Evolutionary conservation across 2,113 vertebrate species (phyloP).

Genomic region (Saguinus imperator): DNA sequence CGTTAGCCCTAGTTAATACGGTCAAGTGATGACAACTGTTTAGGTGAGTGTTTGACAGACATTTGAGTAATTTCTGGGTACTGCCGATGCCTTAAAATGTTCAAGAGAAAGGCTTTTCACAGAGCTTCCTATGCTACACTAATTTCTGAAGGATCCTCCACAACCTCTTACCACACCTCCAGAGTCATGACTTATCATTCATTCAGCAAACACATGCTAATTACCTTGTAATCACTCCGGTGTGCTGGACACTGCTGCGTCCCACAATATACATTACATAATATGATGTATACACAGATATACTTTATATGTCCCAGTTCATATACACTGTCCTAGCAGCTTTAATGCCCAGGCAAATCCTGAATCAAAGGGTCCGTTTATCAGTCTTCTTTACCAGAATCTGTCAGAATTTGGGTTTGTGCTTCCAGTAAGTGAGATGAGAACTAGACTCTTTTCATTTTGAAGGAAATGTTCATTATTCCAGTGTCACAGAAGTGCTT

Average conservation of each 20-base stretch:
- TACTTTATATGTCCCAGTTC: neutral
- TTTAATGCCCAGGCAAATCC: neutral
- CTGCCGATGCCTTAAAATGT: conserved; percentile 11
- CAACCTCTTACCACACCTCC: neutral
- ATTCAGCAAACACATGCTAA: neutral
- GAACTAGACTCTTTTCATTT: neutral
- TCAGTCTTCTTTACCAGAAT: neutral
- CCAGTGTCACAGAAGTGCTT: neutral
- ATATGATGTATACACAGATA: neutral
- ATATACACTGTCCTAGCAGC: neutral
- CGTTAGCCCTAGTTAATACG: conserved; percentile 8
- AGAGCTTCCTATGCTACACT: neutral
- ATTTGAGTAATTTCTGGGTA: neutral
- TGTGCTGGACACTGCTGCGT: neutral
- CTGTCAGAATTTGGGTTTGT: neutral
- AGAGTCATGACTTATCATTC: neutral
- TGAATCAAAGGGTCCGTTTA: neutral
- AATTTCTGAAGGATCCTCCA: neutral
- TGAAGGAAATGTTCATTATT: neutral
- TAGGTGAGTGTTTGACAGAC: neutral
- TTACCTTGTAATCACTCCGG: neutral
- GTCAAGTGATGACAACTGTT: conserved; percentile 30
- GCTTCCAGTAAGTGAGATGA: neutral
- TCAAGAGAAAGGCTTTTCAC: neutral
- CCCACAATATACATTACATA: neutral